These are phyloP conservation scores for Aplochiton taeniatus DNA, from an alignment of 2,797 vertebrate genomes.

Conservation along the genomic window DNA sequence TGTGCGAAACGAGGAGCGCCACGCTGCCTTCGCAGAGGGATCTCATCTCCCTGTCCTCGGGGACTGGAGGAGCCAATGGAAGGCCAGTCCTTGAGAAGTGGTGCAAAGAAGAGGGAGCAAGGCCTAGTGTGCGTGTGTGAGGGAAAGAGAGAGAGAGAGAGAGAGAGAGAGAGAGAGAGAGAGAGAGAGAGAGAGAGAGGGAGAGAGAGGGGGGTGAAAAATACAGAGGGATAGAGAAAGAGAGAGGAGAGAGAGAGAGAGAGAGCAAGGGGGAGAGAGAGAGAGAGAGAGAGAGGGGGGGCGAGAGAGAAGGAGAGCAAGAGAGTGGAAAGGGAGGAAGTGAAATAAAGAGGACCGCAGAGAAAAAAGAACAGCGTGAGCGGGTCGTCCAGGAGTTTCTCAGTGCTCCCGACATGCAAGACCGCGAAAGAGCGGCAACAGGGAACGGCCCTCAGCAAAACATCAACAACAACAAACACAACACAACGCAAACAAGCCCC, in stretches of 20 bases:
- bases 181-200: conserved; percentile 3
- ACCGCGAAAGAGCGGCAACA: too few relatives aligned
- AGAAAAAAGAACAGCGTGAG: too few relatives aligned
- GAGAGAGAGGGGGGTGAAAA: conserved; percentile 7
- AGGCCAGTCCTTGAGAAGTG: conserved; percentile 69
- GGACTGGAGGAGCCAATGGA: conserved; percentile 62
- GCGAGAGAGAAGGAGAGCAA: conserved; percentile 10
- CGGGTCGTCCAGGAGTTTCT: too few relatives aligned
- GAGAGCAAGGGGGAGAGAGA: conserved; percentile 16
- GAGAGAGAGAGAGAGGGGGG: conserved; percentile 6
- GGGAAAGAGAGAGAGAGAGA: conserved; percentile 11
- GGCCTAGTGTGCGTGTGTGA: conserved; percentile 14
- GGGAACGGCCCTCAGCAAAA: conserved; percentile 19
- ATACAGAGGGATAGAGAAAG: conserved; percentile 5
- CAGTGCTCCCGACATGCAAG: too few relatives aligned
- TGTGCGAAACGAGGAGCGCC: conserved; percentile 61
- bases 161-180: conserved; percentile 8
- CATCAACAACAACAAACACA: conserved; percentile 54
- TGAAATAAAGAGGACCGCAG: too few relatives aligned
- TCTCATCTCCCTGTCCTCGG: conserved; percentile 70
- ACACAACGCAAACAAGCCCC: conserved; percentile 38
- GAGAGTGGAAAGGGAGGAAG: background rate
- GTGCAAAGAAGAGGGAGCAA: conserved; percentile 47
- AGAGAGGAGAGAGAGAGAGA: conserved; percentile 8
- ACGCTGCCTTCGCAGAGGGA: conserved; percentile 69